Evolutionary conservation across 2,888 invertebrate species (phyloP), one percentile per base, ranked within the genome.

Genomic region (Drosophila percnosoma): DNA sequence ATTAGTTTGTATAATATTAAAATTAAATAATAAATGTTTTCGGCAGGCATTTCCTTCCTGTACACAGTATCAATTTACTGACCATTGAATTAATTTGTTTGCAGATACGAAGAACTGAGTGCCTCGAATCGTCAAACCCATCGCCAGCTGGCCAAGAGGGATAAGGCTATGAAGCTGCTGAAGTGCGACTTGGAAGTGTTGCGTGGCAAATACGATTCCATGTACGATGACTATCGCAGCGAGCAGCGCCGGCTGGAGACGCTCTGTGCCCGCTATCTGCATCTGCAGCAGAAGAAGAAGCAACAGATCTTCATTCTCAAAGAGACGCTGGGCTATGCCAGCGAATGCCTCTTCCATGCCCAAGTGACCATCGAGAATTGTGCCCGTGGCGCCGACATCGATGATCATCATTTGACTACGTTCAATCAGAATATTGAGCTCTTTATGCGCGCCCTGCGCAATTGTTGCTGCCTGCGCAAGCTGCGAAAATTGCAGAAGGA

Each of bases 71-170:
- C 21, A 42, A 21, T 6, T 13, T 48, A 7, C 15, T 15, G 45
- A 7, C 13, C 33, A 33, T 33, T 33, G 33, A 40, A 40, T 10
- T 15, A 5, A 33, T 51, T n/a, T 11, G 7, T 33, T 58, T 51
- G 7, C 64, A 92, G 92, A 49, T 91, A 91, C 64, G 91, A 92
- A 5, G 92, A 92, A 59, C 81, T 92, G 15, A 79, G 82, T 18
- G 69, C 65, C 11, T 91, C 92, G 13, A 87, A 92, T 74, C 89
- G 87, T 18, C 85, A 87, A 27, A 90, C 91, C 68, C 87, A 89
- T n/a, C 88, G 89, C 1, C 87, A 88, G 55, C 58, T 92, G 70
- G 83, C 84, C 18, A 90, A 90, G 29, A 92, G 92, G 66, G 91
- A 92, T 7, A 83, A 84, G 40, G 78, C 82, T 8, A 74, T 92